Percentiles rank a stretch among this genome's conserved stretches.
phyloP scores from a whole-genome alignment of 2,113 vertebrate species.

The Telmatochromis sp. region DNA sequence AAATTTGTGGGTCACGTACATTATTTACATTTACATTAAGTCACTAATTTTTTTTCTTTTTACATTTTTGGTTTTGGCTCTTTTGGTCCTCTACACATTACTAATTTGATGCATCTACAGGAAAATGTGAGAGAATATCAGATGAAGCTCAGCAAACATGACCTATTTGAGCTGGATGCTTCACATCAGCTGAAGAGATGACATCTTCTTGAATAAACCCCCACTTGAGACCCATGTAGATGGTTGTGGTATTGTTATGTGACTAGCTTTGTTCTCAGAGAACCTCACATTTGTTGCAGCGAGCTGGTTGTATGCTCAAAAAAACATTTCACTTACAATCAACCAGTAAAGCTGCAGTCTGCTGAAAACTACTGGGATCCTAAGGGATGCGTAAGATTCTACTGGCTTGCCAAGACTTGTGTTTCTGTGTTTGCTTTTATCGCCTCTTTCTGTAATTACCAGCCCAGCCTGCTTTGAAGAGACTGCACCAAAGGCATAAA shows the following conservation, averaged over 20 bases:
- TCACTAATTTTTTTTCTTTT: background rate
- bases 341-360: slow-evolving; percentile 12
- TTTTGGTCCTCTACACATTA: background rate
- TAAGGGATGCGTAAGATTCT: slow-evolving; percentile 1
- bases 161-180: background rate
- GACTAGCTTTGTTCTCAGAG: background rate
- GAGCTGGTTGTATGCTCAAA: slow-evolving; percentile 2
- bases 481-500: background rate
- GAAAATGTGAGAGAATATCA: background rate
- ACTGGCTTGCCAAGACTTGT: background rate
- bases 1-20: background rate
- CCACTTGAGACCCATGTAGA: background rate
- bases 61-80: background rate
- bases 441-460: slow-evolving; percentile 15
- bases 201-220: background rate
- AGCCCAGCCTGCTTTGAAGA: slow-evolving; percentile 23
- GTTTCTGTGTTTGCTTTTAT: background rate
- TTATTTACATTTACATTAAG: background rate
- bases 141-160: background rate
- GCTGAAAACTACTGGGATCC: background rate
- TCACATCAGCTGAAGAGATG: background rate
- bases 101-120: background rate
- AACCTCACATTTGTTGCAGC: background rate
- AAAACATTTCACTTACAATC: background rate
- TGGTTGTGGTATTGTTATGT: background rate